phyloP scores from a whole-genome alignment of 2,888 invertebrate genomes.

The Podabrus alpinus region DNA sequence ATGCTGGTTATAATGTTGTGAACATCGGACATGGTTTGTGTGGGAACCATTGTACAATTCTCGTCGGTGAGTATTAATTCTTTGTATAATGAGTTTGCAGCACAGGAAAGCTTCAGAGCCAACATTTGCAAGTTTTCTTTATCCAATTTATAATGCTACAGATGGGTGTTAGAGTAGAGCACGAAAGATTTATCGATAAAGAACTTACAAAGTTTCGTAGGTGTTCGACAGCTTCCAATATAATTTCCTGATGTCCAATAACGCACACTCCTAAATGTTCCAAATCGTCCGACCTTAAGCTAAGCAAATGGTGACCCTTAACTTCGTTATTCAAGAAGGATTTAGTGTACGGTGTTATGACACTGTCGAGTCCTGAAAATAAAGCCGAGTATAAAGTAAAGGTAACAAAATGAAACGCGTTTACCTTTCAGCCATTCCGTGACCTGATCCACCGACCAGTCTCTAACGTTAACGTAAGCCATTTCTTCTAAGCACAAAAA shows the following conservation, averaged over 20 bases:
- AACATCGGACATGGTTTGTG: slow-evolving; percentile 82
- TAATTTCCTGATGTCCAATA: slow-evolving; percentile 91
- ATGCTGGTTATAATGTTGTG: slow-evolving; percentile 82
- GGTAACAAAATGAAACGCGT: neutral
- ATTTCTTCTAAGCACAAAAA: slow-evolving; percentile 51
- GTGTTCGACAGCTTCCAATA: slow-evolving; percentile 90
- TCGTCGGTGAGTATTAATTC: slow-evolving; percentile 65
- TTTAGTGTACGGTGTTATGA: slow-evolving; percentile 79
- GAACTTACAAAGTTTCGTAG: slow-evolving; percentile 82
- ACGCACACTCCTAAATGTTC: slow-evolving; percentile 83
- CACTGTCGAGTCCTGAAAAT: slow-evolving; percentile 73
- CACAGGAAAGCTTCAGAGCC: slow-evolving; percentile 82
- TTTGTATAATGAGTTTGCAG: slow-evolving; percentile 76
- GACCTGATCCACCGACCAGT: slow-evolving; percentile 90
- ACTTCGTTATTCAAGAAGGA: slow-evolving; percentile 81
- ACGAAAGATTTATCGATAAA: neutral
- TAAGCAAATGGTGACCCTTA: slow-evolving; percentile 80
- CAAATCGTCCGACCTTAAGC: slow-evolving; percentile 85
- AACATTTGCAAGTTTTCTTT: slow-evolving; percentile 90
- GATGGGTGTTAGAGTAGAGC: slow-evolving; percentile 10
- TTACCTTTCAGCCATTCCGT: slow-evolving; percentile 89
- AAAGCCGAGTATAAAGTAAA: neutral
- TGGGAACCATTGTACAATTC: slow-evolving; percentile 65
- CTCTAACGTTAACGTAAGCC: slow-evolving; percentile 84
- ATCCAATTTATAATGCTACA: slow-evolving; percentile 87